These are phyloP conservation scores for Colistium nudipinnis DNA, from an alignment of 2,113 vertebrate species.

Conservation along the genomic window DNA sequence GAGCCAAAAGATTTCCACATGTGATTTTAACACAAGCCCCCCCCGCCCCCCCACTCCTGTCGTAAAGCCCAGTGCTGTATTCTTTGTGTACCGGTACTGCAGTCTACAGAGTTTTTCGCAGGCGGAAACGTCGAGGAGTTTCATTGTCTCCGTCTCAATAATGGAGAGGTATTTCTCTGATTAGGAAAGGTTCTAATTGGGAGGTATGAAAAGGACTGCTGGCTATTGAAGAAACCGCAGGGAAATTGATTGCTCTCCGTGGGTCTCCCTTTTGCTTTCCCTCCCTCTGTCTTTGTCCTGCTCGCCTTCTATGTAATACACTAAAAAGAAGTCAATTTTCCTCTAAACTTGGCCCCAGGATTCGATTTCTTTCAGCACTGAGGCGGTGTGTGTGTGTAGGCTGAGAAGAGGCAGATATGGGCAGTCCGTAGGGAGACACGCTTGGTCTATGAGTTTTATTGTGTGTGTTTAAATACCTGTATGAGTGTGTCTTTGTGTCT, in stretches of 20 bases:
- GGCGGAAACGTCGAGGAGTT: constrained; percentile 78
- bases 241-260: constrained; percentile 82
- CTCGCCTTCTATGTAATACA: constrained; percentile 56
- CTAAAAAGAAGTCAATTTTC: constrained; percentile 78
- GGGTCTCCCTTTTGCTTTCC: constrained; percentile 61
- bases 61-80: constrained; percentile 79
- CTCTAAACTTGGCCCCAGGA: constrained; percentile 71
- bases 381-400: constrained; percentile 24
- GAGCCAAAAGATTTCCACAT: constrained; percentile 91
- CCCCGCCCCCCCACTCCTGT: constrained; percentile 10
- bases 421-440: constrained; percentile 24
- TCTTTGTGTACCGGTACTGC: constrained; percentile 90
- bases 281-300: constrained; percentile 57
- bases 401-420: constrained; percentile 25
- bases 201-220: constrained; percentile 79
- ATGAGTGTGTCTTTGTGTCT: constrained; percentile 6
- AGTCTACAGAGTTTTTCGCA: constrained; percentile 83
- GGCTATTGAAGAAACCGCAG: constrained; percentile 80
- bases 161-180: constrained; percentile 84
- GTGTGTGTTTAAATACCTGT: constrained; percentile 13
- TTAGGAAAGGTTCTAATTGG: constrained; percentile 85
- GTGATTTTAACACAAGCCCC: constrained; percentile 79
- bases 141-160: constrained; percentile 84
- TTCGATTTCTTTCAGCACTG: constrained; percentile 48
- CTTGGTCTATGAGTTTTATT: constrained; percentile 20